Evolutionary conservation across 2,888 invertebrate genomes (phyloP).

Genomic region (Liposcelis brunnea): DNA sequence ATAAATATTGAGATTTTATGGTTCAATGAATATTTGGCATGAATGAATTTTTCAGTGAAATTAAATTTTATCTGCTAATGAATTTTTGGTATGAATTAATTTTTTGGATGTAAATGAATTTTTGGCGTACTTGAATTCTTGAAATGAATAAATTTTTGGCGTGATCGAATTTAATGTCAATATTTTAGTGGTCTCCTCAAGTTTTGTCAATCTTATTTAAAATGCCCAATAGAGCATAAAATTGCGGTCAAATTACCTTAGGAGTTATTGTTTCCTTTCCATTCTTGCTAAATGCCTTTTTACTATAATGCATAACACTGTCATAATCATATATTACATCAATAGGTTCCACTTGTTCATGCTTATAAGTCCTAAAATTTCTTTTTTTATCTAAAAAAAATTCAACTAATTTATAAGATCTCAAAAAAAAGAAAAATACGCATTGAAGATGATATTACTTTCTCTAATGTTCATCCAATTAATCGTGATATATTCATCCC

Average conservation of each 20-base stretch:
- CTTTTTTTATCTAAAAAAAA: slow-evolving; percentile 26
- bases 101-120: too few relatives aligned
- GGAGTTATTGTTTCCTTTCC: slow-evolving; percentile 30
- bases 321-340: slow-evolving; percentile 32
- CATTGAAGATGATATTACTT: slow-evolving; percentile 10
- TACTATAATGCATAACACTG: slow-evolving; percentile 34
- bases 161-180: too few relatives aligned
- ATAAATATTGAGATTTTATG: too few relatives aligned
- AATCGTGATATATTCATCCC: slow-evolving; percentile 32
- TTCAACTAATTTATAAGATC: not conserved
- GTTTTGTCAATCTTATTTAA: not conserved
- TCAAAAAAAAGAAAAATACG: not conserved
- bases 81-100: too few relatives aligned
- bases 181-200: too few relatives aligned
- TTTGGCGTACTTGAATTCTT: too few relatives aligned
- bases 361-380: slow-evolving; percentile 31
- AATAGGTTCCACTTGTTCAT: slow-evolving; percentile 22
- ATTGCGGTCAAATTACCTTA: too few relatives aligned
- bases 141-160: too few relatives aligned
- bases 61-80: too few relatives aligned
- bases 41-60: too few relatives aligned
- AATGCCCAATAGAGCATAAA: not conserved
- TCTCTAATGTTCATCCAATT: slow-evolving; percentile 31
- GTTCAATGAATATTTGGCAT: too few relatives aligned
- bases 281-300: slow-evolving; percentile 31